Evolutionary conservation across 2,113 vertebrate species (phyloP).

Genomic region (Rhabdornis inornatus): DNA sequence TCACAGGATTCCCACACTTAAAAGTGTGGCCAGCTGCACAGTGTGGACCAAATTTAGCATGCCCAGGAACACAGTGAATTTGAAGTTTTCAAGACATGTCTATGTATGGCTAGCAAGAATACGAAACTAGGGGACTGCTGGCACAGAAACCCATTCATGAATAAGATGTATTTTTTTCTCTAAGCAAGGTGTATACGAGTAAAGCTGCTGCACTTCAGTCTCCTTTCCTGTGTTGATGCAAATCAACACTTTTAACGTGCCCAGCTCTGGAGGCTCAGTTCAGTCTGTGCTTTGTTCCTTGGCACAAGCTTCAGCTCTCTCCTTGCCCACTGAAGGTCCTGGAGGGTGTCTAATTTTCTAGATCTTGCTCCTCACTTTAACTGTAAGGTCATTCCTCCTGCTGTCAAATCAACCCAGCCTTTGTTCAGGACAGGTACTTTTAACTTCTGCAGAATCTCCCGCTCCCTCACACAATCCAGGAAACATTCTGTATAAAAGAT

Average conservation of each 20-base stretch:
- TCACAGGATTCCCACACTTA: neutral
- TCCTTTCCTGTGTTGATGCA: neutral
- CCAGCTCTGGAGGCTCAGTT: rapidly evolving
- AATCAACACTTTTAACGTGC: neutral
- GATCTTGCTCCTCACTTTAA: neutral
- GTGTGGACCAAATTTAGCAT: neutral
- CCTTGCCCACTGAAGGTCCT: rapidly evolving
- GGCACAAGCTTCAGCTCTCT: neutral
- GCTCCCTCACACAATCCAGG: neutral
- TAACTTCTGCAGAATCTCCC: slow-evolving; percentile 6
- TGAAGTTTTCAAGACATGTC: neutral
- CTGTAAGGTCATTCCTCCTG: neutral
- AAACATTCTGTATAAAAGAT: slow-evolving; percentile 20
- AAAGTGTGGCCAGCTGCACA: neutral
- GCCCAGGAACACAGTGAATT: neutral
- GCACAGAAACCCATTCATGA: neutral
- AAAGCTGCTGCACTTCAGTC: neutral
- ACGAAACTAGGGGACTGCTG: neutral
- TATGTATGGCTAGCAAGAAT: neutral
- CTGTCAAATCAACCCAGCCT: neutral
- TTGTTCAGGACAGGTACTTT: neutral
- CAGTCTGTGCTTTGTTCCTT: neutral
- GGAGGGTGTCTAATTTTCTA: neutral
- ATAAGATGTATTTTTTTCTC: neutral
- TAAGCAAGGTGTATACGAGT: neutral